These are phyloP conservation scores for Harpegnathos saltator DNA, from an alignment of 1,140 invertebrate genomes.

Conservation along the genomic window DNA sequence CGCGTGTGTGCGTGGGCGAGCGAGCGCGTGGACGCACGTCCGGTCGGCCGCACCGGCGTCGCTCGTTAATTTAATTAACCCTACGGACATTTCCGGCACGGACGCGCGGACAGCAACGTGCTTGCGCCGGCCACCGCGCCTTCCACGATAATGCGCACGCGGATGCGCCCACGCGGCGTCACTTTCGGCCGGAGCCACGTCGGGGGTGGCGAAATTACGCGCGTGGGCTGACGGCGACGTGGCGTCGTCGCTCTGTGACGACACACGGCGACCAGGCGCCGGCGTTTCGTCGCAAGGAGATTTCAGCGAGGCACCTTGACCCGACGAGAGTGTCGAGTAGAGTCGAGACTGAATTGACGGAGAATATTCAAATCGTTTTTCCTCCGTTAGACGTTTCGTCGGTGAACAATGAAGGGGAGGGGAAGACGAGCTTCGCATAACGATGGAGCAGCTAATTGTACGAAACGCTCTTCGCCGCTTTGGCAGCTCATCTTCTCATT, in stretches of 20 bases:
- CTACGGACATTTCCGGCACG: slow-evolving; percentile 70
- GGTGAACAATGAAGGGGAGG: too few relatives aligned
- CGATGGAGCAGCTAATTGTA: too few relatives aligned
- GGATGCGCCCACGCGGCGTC: not conserved
- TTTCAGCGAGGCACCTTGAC: not conserved
- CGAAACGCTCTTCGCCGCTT: too few relatives aligned
- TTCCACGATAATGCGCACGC: slow-evolving; percentile 53
- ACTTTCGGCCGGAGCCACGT: slow-evolving; percentile 32
- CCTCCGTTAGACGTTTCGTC: too few relatives aligned
- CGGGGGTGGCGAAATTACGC: slow-evolving; percentile 17
- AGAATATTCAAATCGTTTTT: too few relatives aligned
- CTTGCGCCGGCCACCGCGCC: slow-evolving; percentile 35
- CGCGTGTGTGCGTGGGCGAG: not conserved
- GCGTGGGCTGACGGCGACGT: not conserved
- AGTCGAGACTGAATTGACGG: too few relatives aligned
- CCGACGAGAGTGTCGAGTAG: too few relatives aligned
- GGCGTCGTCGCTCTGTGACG: slow-evolving; percentile 28
- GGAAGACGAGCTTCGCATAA: too few relatives aligned
- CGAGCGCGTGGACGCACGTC: slow-evolving; percentile 4
- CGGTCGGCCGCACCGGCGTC: slow-evolving; percentile 24
- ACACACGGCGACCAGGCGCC: not conserved
- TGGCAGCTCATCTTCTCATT: too few relatives aligned
- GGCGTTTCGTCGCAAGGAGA: slow-evolving; percentile 1
- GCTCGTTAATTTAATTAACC: slow-evolving; percentile 76
- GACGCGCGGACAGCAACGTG: slow-evolving; percentile 53